Evolutionary conservation across 2,888 invertebrate genomes (phyloP).

Genomic region (Chloroclysta siterata): DNA sequence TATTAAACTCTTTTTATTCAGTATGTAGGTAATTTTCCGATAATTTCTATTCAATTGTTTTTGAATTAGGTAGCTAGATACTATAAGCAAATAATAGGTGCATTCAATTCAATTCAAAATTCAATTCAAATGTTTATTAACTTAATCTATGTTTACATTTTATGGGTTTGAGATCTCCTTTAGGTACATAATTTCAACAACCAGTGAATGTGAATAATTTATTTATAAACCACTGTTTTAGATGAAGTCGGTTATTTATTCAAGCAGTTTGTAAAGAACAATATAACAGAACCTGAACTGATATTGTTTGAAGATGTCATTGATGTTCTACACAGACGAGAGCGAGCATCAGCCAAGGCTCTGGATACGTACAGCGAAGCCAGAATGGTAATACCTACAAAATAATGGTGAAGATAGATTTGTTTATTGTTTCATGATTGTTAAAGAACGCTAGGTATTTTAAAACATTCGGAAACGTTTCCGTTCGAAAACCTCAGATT

Average conservation of each 20-base stretch:
- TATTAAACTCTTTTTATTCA: not conserved
- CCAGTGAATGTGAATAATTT: not conserved
- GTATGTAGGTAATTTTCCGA: too few relatives aligned
- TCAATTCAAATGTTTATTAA: too few relatives aligned
- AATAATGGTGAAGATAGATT: not conserved
- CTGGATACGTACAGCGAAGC: constrained; percentile 43
- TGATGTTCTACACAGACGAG: constrained; percentile 60
- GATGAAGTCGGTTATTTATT: constrained; percentile 62
- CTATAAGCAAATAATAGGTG: too few relatives aligned
- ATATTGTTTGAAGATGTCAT: constrained; percentile 57
- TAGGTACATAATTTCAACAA: too few relatives aligned
- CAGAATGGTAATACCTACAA: constrained; percentile 55
- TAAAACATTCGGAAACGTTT: too few relatives aligned
- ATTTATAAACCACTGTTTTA: constrained; percentile 40
- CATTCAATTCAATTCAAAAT: too few relatives aligned
- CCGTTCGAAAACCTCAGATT: too few relatives aligned
- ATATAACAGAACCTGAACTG: constrained; percentile 56
- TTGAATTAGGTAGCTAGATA: not conserved
- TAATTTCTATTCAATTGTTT: constrained; percentile 25
- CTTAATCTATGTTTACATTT: too few relatives aligned
- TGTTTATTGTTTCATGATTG: too few relatives aligned
- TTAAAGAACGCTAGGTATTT: too few relatives aligned
- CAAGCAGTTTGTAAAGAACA: constrained; percentile 57
- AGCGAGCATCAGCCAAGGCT: constrained; percentile 45
- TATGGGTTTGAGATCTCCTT: too few relatives aligned